A percentile compares a stretch with the other conserved stretches of the same genome.
Conservation (phyloP, 2,113 vertebrate genomes). For the Laterallus jamaicensis region DNA sequence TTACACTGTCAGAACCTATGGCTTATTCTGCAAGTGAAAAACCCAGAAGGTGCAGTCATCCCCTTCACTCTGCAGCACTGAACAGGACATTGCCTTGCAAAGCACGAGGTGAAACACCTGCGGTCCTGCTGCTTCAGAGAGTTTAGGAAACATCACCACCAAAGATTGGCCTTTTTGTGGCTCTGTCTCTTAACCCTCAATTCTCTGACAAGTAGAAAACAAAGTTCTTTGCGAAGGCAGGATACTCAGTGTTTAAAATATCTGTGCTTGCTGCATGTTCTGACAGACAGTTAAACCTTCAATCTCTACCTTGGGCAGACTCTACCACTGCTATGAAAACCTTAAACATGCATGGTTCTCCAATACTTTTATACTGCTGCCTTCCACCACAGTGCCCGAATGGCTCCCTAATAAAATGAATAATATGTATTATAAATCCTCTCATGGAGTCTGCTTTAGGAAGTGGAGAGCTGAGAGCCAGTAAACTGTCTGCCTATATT, state of each 20-base stretch:
- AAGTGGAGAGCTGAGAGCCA: not conserved
- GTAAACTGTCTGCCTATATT: not conserved
- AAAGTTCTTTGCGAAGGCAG: not conserved
- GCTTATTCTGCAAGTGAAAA: not conserved
- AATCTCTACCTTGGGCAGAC: not conserved
- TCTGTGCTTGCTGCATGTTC: not conserved
- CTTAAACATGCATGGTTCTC: not conserved
- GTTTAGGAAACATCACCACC: accelerated
- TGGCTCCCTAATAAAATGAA: conserved; percentile 4
- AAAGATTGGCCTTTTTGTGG: not conserved
- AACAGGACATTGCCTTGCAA: not conserved
- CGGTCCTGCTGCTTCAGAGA: not conserved
- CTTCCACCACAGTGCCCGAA: not conserved
- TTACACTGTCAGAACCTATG: accelerated
- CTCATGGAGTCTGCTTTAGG: not conserved
- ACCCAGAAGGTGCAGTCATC: accelerated
- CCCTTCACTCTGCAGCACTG: not conserved
- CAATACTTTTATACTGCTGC: not conserved
- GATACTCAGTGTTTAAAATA: not conserved
- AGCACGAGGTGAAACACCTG: not conserved
- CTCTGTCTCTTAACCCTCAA: not conserved
- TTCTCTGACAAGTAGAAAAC: not conserved
- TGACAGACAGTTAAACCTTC: not conserved
- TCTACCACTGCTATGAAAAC: not conserved
- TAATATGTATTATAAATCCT: not conserved